A percentile compares a stretch with the other conserved stretches of the same genome.
Conservation (phyloP, 1,140 invertebrate species). For the Saccostrea echinata region DNA sequence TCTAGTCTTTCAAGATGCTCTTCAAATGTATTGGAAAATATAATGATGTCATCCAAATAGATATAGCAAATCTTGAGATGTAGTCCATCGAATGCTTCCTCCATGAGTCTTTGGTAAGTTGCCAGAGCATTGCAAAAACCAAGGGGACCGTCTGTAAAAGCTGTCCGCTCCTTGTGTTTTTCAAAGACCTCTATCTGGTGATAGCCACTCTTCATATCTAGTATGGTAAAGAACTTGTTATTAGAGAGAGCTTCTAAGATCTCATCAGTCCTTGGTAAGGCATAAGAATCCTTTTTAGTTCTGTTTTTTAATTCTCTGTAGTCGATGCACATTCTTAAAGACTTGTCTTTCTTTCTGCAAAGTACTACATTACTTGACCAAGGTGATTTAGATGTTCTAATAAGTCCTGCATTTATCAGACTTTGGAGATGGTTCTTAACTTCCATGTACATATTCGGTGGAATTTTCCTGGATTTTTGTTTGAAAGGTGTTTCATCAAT, state of each 20-base stretch:
- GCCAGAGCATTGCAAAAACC: constrained; percentile 50
- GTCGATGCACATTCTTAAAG: constrained; percentile 80
- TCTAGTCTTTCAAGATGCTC: too few relatives aligned
- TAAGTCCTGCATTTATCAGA: not conserved
- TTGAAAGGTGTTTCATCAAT: too few relatives aligned
- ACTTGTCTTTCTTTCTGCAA: not conserved
- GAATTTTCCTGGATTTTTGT: too few relatives aligned
- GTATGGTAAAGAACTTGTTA: constrained; percentile 75
- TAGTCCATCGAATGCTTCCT: too few relatives aligned
- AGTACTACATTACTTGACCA: constrained; percentile 11
- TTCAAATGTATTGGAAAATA: constrained; percentile 48
- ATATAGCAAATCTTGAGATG: constrained; percentile 36
- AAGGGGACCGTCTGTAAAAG: constrained; percentile 8
- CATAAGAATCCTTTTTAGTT: too few relatives aligned
- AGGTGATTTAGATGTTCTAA: not conserved
- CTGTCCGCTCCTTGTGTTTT: constrained; percentile 38
- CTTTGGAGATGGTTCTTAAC: not conserved
- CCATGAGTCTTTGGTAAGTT: constrained; percentile 57
- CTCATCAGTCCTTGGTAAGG: too few relatives aligned
- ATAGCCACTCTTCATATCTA: constrained; percentile 76
- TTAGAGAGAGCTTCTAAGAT: constrained; percentile 75
- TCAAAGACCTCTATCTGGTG: constrained; percentile 40
- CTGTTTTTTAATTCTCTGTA: constrained; percentile 80
- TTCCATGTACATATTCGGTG: not conserved
- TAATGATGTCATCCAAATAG: constrained; percentile 57